Conservation (phyloP, 2,797 vertebrate species). For the Pagetopsis macropterus region DNA sequence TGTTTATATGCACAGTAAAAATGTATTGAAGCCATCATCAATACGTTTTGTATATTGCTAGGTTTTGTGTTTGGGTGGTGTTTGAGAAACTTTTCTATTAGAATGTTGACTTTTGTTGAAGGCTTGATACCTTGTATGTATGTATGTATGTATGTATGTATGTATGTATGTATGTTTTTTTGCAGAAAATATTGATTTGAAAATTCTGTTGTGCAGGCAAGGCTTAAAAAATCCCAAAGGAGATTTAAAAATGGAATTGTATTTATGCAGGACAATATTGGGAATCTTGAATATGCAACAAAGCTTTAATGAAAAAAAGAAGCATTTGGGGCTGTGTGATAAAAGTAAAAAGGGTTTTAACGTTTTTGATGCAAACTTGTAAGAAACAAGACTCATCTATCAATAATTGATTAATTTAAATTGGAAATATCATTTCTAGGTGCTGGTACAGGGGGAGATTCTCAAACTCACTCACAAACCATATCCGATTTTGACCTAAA, state of each 20-base stretch:
- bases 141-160: too few species aligned
- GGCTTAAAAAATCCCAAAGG: neutral
- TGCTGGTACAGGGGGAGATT: neutral
- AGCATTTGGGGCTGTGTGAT: neutral
- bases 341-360: neutral
- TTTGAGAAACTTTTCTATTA: neutral
- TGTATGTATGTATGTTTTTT: neutral
- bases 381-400: neutral
- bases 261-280: constrained; percentile 5
- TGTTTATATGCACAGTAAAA: too few species aligned
- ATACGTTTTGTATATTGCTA: too few species aligned
- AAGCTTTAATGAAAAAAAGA: neutral
- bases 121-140: neutral
- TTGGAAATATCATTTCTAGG: neutral
- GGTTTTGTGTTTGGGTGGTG: too few species aligned
- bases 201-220: neutral
- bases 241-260: neutral
- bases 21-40: too few species aligned
- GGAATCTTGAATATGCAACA: neutral
- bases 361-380: neutral
- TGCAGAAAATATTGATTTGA: neutral
- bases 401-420: neutral
- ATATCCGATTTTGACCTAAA: constrained; percentile 20
- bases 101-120: neutral
- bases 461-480: neutral